Base-by-base conservation (phyloP, 2,888 invertebrate genomes). In the Patella ulyssiponensis region DNA sequence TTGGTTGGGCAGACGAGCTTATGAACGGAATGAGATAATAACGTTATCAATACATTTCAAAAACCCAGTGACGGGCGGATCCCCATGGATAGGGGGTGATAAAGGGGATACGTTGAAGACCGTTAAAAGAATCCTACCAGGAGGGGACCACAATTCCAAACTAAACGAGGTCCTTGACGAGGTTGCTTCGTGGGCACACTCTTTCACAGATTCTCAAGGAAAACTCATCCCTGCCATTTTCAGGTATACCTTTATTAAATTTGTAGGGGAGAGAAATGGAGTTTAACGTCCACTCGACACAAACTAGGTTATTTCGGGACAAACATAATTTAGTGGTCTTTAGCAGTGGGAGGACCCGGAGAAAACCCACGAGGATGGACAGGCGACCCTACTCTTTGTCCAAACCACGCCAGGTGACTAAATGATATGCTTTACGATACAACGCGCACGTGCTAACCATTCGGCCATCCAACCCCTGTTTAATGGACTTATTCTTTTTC, bases 141-240 rank as follows among this genome's bases (percentile, higher is more conserved):
- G 77, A 17, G 83, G 83, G 11, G 79, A 78, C 27, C 64, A 78
- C 53, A 78, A 74, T 56, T 44, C n/a, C 11, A 78, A 78, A 27
- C 80, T 78, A 72, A 76, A 76, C n/a, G 14, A 72, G 44, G 33
- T 53, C 15, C 54, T 80, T 20, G 78, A 80, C 71, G 71, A 52
- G 23, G 77, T 77, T 3, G 81, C 79, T 12, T 71, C 80, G 20
- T 80, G 77, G 76, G 58, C 80, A 15, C 73, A 77, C 33, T 69
- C 44, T 27, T 75, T 83, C 5, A 77, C 69, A 53, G 79, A 81
- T 58, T 76, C 77, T 9, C 70, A 77, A 27, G 81, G 82, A 2
- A 74, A 79, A 4, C 77, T 52, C 33, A 79, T 81, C 33, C 79
- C 83, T 0, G 80, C 82, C n/a, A 74, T 84, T 15, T 83, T 79